Evolutionary conservation across 2,888 invertebrate genomes (phyloP).

Genomic region (Epinotia bilunana): DNA sequence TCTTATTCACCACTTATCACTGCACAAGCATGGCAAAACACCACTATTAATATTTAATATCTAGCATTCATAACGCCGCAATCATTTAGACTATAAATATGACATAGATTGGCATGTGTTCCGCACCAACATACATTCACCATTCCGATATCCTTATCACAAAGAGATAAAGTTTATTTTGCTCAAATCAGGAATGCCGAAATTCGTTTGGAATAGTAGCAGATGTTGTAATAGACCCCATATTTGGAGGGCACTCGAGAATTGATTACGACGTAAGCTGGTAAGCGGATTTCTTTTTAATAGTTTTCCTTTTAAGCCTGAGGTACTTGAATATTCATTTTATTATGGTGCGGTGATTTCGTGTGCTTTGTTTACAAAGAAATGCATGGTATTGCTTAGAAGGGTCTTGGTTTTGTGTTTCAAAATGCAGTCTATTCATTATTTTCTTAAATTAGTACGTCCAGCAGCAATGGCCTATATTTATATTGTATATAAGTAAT

Average conservation of each 20-base stretch:
- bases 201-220: conserved; percentile 55
- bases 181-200: background rate
- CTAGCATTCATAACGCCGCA: conserved; percentile 26
- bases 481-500: too few species aligned
- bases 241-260: conserved; percentile 75
- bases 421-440: background rate
- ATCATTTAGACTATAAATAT: conserved; percentile 38
- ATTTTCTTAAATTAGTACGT: background rate
- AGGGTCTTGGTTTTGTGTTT: background rate
- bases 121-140: conserved; percentile 34
- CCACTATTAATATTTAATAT: conserved; percentile 23
- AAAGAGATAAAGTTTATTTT: conserved; percentile 47
- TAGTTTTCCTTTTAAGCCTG: conserved; percentile 63
- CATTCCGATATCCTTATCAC: conserved; percentile 46
- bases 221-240: conserved; percentile 77
- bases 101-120: conserved; percentile 40
- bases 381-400: background rate
- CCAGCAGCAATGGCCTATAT: too few species aligned
- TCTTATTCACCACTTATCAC: background rate
- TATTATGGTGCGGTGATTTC: conserved; percentile 14
- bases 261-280: conserved; percentile 74
- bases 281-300: conserved; percentile 80
- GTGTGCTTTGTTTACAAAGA: background rate
- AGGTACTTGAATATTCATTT: conserved; percentile 35
- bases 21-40: conserved; percentile 27